phyloP scores from a whole-genome alignment of 1,140 invertebrate species.

The Ephestia elutella region DNA sequence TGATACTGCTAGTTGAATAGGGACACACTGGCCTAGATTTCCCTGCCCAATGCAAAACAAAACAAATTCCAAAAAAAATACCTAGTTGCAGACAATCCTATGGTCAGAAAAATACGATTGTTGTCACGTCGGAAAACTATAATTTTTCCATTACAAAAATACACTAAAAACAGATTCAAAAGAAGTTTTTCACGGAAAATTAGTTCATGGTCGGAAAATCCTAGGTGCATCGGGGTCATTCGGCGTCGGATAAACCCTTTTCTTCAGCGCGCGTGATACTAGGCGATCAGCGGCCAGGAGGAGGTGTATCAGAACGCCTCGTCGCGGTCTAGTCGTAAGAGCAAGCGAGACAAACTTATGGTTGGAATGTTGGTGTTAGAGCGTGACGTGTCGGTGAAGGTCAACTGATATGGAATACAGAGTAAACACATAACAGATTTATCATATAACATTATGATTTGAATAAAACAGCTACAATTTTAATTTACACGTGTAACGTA shows the following conservation, averaged over 20 bases:
- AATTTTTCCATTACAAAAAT: slow-evolving; percentile 12
- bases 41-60: slow-evolving; percentile 31
- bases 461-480: no score
- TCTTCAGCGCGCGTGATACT: slow-evolving; percentile 73
- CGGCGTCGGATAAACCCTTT: slow-evolving; percentile 73
- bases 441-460: neutral
- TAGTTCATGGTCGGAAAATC: slow-evolving; percentile 54
- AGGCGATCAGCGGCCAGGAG: slow-evolving; percentile 52
- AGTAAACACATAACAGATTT: slow-evolving; percentile 33
- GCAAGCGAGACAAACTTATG: slow-evolving; percentile 51
- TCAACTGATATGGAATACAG: slow-evolving; percentile 59
- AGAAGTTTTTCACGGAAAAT: slow-evolving; percentile 50
- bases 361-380: slow-evolving; percentile 56
- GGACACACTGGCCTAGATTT: slow-evolving; percentile 58
- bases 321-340: slow-evolving; percentile 22
- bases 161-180: neutral
- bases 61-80: slow-evolving; percentile 17
- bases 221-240: slow-evolving; percentile 53
- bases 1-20: slow-evolving; percentile 47
- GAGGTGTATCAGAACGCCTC: slow-evolving; percentile 44
- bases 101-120: slow-evolving; percentile 8
- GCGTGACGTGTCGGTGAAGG: slow-evolving; percentile 53
- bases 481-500: no score
- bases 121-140: slow-evolving; percentile 4
- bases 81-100: neutral